Percentiles rank a stretch among this genome's conserved stretches.
phyloP scores from a whole-genome alignment of 1,140 invertebrate species.

The Frieseomelitta varia region DNA sequence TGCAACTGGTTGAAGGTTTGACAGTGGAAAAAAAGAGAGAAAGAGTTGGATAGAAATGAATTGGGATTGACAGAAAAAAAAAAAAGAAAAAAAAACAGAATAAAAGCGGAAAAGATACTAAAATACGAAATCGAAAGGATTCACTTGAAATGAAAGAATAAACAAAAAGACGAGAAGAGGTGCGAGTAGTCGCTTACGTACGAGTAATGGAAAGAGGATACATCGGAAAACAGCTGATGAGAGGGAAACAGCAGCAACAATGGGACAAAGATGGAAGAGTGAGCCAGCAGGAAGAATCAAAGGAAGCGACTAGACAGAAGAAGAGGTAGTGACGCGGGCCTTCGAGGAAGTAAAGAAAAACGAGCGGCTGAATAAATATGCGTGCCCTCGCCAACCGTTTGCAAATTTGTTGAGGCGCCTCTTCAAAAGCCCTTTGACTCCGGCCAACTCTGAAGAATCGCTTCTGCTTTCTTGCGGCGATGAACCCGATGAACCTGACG shows the following conservation, averaged over 20 bases:
- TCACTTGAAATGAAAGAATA: neutral
- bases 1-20: neutral
- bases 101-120: neutral
- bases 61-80: no score
- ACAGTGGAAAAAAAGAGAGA: neutral
- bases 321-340: slow-evolving; percentile 3
- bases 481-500: neutral
- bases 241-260: neutral
- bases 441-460: neutral
- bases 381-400: slow-evolving; percentile 63
- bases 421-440: slow-evolving; percentile 38
- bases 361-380: slow-evolving; percentile 65
- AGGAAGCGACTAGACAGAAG: slow-evolving; percentile 11
- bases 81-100: neutral
- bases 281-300: slow-evolving; percentile 5
- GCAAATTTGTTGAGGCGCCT: slow-evolving; percentile 65
- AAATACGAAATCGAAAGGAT: neutral
- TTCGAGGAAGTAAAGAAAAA: slow-evolving; percentile 53
- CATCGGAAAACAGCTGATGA: no score
- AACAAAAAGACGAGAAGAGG: no score
- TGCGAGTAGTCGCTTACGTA: no score
- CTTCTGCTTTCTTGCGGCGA: neutral
- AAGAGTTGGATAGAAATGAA: neutral
- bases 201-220: no score
- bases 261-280: neutral